Evolutionary conservation across 2,113 vertebrate genomes (phyloP), one percentile per base, ranked within the genome.

Genomic region (Scytalopus superciliaris): DNA sequence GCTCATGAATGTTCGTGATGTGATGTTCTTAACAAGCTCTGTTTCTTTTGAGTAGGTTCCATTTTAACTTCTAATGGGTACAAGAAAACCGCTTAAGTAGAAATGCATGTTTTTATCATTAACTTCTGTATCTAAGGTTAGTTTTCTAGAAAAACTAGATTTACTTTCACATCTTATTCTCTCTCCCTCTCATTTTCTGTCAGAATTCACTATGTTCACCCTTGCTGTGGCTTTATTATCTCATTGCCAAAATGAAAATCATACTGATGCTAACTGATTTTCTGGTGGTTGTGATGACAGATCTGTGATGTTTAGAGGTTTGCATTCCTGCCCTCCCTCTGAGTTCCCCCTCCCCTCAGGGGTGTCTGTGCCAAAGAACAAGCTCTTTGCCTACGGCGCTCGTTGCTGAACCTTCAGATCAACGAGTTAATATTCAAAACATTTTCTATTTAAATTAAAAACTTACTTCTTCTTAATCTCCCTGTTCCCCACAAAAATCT

Each of bases 381-480:
- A 92, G 52, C 49, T 95, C 86, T 66, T 91, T 94, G 75, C 94
- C 92, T 96, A n/a, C 40, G n/a, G 95, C 80, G 2, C 40, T 95
- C 75, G 4, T 88, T 14, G 3, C 2, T 74, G 93, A 97, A 89
- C 87, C 87, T 92, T 92, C 87, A 95, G 96, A 96, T 97, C 94
- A 94, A 84, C 76, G 85, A 79, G 91, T 89, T 96, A 96, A 90
- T 90, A 80, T 87, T 96, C 87, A 95, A 96, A 97, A 92, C 94
- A 90, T 94, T 96, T 95, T 97, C 89, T 86, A 12, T 94, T 96
- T 96, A 95, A 97, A 97, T 97, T 94, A 94, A 94, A 96, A 97
- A 84, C 91, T 81, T 91, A 94, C 75, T 84, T 81, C n/a, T 79
- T 55, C 82, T 72, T 95, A 85, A 87, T 79, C 86, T 87, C 49